These are phyloP conservation scores for Gallirallus australis DNA, from an alignment of 2,797 vertebrate genomes.

Conservation along the genomic window DNA sequence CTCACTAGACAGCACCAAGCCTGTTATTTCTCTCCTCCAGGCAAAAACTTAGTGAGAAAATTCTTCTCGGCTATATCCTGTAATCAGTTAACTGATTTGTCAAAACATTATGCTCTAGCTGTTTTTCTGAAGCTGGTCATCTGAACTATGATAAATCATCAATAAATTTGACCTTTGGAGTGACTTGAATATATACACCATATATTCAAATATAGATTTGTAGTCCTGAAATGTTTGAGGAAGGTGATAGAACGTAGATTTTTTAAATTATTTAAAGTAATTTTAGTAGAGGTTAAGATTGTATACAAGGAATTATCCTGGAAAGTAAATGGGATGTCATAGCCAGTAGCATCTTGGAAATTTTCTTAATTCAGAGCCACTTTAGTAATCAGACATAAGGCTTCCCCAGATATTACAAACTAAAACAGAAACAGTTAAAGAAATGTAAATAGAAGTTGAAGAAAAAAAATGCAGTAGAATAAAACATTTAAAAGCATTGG, in stretches of 20 bases:
- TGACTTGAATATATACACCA: neutral
- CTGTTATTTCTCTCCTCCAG: neutral
- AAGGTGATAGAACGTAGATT: neutral
- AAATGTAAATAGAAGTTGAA: neutral
- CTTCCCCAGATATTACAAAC: neutral
- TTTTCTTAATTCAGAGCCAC: neutral
- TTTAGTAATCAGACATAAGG: neutral
- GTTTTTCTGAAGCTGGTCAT: neutral
- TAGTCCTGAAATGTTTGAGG: neutral
- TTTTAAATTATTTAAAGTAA: neutral
- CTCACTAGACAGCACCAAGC: neutral
- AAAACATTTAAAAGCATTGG: neutral
- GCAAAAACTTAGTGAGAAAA: neutral
- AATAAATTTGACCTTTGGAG: neutral
- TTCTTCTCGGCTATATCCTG: neutral
- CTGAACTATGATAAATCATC: neutral
- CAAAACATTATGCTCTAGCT: neutral
- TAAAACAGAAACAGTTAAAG: neutral
- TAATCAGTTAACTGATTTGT: neutral
- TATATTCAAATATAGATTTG: neutral
- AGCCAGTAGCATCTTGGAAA: neutral
- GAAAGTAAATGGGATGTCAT: neutral
- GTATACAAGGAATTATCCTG: neutral
- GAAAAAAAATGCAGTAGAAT: neutral
- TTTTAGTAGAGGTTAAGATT: neutral